Percentiles rank a stretch among this genome's conserved stretches.
These are phyloP conservation scores for Colius striatus DNA, from an alignment of 2,113 vertebrate genomes.

Conservation along the genomic window DNA sequence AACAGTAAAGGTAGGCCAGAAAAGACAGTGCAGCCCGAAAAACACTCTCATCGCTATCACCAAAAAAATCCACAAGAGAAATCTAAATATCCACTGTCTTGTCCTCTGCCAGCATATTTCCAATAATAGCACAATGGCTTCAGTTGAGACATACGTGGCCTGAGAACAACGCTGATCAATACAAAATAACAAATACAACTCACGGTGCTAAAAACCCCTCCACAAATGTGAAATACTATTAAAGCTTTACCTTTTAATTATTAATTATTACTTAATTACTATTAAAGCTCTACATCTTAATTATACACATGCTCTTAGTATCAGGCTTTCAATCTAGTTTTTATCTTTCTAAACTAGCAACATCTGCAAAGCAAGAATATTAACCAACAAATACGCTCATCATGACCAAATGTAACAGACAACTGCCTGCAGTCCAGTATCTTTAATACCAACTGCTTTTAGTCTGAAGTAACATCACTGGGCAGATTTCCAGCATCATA, in stretches of 20 bases:
- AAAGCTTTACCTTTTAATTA: background rate
- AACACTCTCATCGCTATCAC: background rate
- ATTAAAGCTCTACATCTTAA: background rate
- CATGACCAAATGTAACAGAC: rapidly evolving
- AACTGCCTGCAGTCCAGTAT: background rate
- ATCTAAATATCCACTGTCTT: background rate
- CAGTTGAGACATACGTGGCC: rapidly evolving
- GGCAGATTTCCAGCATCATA: background rate
- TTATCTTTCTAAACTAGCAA: background rate
- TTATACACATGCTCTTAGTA: background rate
- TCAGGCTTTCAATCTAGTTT: background rate
- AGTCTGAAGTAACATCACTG: background rate
- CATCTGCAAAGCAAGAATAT: background rate
- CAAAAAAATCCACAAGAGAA: background rate
- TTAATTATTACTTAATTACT: background rate
- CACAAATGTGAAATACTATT: background rate
- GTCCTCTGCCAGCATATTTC: background rate
- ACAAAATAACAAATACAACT: background rate
- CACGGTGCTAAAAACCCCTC: background rate
- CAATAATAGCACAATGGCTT: background rate
- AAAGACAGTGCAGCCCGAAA: background rate
- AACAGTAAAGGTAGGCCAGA: background rate
- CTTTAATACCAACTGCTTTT: background rate
- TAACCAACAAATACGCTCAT: background rate
- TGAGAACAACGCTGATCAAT: background rate